Base-by-base conservation (phyloP, 2,888 invertebrate species). In the Epinotia demarniana region DNA sequence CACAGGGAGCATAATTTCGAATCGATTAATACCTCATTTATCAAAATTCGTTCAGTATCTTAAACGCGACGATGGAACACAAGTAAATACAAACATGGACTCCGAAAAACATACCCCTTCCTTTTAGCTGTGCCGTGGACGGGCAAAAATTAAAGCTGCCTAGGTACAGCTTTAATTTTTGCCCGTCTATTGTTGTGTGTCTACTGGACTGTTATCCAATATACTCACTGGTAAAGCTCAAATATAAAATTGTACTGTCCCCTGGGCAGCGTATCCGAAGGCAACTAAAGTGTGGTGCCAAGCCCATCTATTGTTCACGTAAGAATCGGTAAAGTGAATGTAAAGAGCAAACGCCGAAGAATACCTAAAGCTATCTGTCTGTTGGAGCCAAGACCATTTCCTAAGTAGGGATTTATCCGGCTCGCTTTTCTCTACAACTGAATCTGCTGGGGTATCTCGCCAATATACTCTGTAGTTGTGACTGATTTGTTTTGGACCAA, bases 391-490 rank as follows among this genome's bases (percentile, higher is more conserved):
- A 79, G 81, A 76, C 79, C 76, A 78, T 80, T 77, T 79, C 77
- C 80, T 85, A 84, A 88, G 84, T 84, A 80, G 79, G 87, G 90
- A 85, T 86, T 88, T 88, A 83, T 83, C 82, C 83, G 80, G 84
- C 81, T 84, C 83, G 82, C 81, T 82, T 82, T 81, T 79, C 81
- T 84, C 80, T 82, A 84, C 77, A 78, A 82, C 81, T 81, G 82
- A 68, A 67, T 73, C 61, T 61, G n/a, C n/a, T 11, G 16, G 39
- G 62, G 46, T 63, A 69, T 63, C 57, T 33, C 27, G 57, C 46
- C 67, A 69, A 61, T 74, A 67, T 63, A 58, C 16, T 53, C 5
- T 49, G 16, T n/a, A 8, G 8, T 53, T n/a, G 18, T 62, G 39
- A 62, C 39, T 62, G 61, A 62, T 18, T 43, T 33, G 33, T 33